phyloP scores from a whole-genome alignment of 2,888 invertebrate species.

The Agrochola lota region DNA sequence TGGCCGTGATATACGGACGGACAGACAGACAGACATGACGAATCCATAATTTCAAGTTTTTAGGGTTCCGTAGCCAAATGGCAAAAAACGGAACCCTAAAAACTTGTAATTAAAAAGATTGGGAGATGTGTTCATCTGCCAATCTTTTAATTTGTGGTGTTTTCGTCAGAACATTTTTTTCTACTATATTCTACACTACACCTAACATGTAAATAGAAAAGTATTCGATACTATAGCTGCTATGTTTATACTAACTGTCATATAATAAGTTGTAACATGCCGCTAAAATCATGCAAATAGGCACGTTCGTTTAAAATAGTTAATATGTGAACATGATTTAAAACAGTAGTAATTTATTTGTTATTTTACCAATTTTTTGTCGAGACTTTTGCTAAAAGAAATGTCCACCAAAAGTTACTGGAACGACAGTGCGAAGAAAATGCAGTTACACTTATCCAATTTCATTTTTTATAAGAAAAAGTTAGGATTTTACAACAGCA shows the following conservation, averaged over 20 bases:
- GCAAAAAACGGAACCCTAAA: too few relatives aligned
- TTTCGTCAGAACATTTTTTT: too few relatives aligned
- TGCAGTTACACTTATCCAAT: too few relatives aligned
- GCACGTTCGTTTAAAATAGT: conserved; percentile 27
- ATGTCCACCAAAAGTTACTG: background rate
- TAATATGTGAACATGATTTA: background rate
- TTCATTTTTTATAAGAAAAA: too few relatives aligned
- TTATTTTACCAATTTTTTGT: background rate
- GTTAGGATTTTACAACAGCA: background rate
- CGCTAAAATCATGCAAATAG: conserved; percentile 12
- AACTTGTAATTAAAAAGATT: too few relatives aligned
- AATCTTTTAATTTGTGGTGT: too few relatives aligned
- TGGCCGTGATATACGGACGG: too few relatives aligned
- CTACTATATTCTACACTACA: background rate
- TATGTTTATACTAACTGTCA: background rate
- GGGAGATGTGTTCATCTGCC: too few relatives aligned
- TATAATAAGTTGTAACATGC: conserved; percentile 19
- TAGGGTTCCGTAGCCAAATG: too few relatives aligned
- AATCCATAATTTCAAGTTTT: too few relatives aligned
- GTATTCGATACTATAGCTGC: background rate
- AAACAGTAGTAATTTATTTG: background rate
- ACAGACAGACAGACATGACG: too few relatives aligned
- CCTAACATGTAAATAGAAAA: background rate
- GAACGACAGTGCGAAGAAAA: background rate
- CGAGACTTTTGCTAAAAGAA: background rate